Evolutionary conservation across 30 jellyfish, hydroid and myxozoan genomes (phyloP).

Genomic region (Sanderia malayensis): DNA sequence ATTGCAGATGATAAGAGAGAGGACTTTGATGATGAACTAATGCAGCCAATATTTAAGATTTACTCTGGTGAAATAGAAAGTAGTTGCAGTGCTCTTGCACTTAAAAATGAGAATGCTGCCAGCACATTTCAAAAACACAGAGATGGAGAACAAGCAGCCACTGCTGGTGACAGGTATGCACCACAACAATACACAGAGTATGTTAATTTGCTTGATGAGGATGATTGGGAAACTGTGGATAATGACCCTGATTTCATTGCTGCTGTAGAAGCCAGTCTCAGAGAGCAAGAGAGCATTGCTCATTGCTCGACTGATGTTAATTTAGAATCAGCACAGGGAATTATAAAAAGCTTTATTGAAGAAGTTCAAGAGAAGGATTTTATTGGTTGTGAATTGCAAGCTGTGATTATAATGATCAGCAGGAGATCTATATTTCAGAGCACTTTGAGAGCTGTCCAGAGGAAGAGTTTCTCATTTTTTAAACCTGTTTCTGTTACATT

Average conservation of each 20-base stretch:
- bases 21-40: too few species aligned
- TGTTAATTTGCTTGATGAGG: neutral
- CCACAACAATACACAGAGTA: neutral
- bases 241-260: neutral
- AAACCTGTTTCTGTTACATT: neutral
- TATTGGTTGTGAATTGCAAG: neutral
- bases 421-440: neutral
- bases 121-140: too few species aligned
- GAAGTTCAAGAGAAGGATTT: neutral
- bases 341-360: too few species aligned
- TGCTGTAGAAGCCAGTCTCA: neutral
- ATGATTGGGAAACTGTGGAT: neutral
- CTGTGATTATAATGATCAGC: neutral
- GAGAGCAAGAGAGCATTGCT: neutral
- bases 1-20: too few species aligned
- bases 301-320: neutral
- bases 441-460: neutral
- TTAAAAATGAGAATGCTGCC: too few species aligned
- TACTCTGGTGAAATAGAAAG: too few species aligned
- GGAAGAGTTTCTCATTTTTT: neutral
- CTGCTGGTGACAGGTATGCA: neutral
- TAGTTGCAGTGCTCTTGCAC: neutral
- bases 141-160: too few species aligned
- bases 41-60: too few species aligned
- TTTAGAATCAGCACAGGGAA: neutral